Percentiles rank a stretch among this genome's conserved stretches.
Conservation (phyloP, 1,140 invertebrate genomes). For the Triops cancriformis region DNA sequence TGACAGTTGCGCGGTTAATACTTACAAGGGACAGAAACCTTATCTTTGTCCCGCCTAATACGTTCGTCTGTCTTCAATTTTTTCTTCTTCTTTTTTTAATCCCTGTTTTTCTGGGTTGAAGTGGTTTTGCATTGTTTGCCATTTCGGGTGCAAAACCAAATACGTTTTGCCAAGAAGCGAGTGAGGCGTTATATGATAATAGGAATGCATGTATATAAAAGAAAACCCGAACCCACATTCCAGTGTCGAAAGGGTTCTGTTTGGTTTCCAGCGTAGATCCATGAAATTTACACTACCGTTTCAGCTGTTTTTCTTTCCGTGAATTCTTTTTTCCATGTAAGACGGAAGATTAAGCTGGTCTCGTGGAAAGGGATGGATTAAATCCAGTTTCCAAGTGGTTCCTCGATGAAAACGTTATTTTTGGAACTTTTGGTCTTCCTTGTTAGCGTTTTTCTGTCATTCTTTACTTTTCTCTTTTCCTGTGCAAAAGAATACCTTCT, state of each 20-base stretch:
- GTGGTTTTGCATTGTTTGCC: too few species aligned
- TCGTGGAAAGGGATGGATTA: not conserved
- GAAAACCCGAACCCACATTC: not conserved
- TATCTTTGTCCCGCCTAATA: too few species aligned
- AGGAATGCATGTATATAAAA: not conserved
- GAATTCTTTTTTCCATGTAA: not conserved
- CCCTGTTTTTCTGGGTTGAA: too few species aligned
- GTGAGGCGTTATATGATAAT: not conserved
- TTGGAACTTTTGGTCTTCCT: not conserved
- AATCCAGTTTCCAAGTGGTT: not conserved
- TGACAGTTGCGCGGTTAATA: too few species aligned
- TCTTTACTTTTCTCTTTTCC: not conserved
- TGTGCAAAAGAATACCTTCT: not conserved
- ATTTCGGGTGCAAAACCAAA: not conserved
- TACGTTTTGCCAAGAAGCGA: not conserved
- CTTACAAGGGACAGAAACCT: too few species aligned
- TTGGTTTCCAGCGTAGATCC: not conserved
- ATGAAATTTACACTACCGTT: not conserved
- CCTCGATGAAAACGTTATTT: not conserved
- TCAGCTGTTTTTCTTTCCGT: not conserved
- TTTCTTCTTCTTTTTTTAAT: too few species aligned
- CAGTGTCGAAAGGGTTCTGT: slow-evolving; percentile 1
- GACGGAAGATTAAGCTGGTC: not conserved
- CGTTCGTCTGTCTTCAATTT: too few species aligned
- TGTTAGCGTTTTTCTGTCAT: not conserved